Base-by-base conservation (phyloP, 2,888 invertebrate species). In the Apotomis turbidana region DNA sequence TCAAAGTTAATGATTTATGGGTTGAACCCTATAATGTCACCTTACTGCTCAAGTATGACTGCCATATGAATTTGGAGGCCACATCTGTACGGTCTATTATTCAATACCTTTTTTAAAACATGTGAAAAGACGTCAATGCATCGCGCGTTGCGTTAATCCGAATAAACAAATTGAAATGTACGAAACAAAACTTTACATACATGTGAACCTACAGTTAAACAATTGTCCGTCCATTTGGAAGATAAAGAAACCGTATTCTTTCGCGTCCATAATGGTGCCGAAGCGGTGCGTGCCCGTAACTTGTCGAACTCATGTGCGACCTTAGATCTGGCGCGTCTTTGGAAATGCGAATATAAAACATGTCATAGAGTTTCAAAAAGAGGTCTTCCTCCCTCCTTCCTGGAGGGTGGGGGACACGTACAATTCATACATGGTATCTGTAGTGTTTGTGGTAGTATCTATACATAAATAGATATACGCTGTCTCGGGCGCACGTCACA, bases 41-140 rank as follows among this genome's bases (percentile, higher is more conserved):
- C 44, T 13, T 59, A n/a, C 13, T 59, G 13, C 59, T 59, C 13
- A 59, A 59, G 13, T 59, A 59, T n/a, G 59, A 59, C 9, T 59
- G 59, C 13, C 59, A 59, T 12, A 59, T 59, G 1, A 59, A 59
- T 59, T 44, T 59, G 9, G 15, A 59, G 44, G 59, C 44, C 4
- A 44, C 13, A 13, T 44, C 59, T 41, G 27, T 27, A 27, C 46
- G 1, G 15, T 15, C 15, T 15, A 15, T 15, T 1, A 15, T 15
- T 15, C 0, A 15, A 15, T 15, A 15, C 15, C 44, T 0, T 46
- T 46, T 15, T 3, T 46, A 60, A 13, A 46, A 60, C 10, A 60
- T 60, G 15, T 15, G 4, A 60, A 60, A 15, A 44, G 60, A 1
- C 44, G 15, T 27, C 10, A 44, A 60, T 15, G 46, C 44, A 13